A percentile compares a stretch with the other conserved stretches of the same genome.
phyloP scores from a whole-genome alignment of 2,797 vertebrate genomes.

The Dendrocincla tyrannina region DNA sequence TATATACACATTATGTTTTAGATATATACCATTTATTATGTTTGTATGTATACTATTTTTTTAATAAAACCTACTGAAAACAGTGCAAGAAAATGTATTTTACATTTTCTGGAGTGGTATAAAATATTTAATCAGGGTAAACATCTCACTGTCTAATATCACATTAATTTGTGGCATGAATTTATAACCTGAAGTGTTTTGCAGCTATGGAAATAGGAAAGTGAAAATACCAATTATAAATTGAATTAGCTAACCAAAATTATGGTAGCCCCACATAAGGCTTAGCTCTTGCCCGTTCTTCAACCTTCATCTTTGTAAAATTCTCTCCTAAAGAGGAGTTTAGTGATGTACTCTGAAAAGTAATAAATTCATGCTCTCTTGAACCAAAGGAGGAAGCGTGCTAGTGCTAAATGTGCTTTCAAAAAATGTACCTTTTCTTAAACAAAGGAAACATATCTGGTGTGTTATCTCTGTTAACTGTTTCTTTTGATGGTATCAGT shows the following conservation, averaged over 20 bases:
- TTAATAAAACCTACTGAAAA: neutral
- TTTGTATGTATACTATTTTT: neutral
- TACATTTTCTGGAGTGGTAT: neutral
- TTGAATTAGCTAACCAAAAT: neutral
- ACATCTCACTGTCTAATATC: neutral
- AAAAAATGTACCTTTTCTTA: neutral
- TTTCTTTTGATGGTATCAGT: neutral
- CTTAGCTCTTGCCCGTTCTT: neutral
- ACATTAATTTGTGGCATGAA: neutral
- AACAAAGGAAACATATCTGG: neutral
- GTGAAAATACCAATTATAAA: neutral
- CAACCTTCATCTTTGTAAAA: neutral
- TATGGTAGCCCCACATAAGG: neutral
- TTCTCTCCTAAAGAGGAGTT: slow-evolving; percentile 29
- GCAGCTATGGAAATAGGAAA: neutral
- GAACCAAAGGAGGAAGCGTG: slow-evolving; percentile 1
- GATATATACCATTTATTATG: neutral
- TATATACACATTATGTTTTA: neutral
- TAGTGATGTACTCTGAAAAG: neutral
- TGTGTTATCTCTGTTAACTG: neutral
- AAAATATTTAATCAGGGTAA: neutral
- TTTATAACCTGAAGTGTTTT: neutral
- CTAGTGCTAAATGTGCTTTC: neutral
- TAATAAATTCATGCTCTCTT: slow-evolving; percentile 2
- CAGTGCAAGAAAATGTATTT: neutral